A percentile compares a stretch with the other conserved stretches of the same genome.
These are phyloP conservation scores for Armadillidium nasatum DNA, from an alignment of 1,140 invertebrate genomes.

Conservation along the genomic window DNA sequence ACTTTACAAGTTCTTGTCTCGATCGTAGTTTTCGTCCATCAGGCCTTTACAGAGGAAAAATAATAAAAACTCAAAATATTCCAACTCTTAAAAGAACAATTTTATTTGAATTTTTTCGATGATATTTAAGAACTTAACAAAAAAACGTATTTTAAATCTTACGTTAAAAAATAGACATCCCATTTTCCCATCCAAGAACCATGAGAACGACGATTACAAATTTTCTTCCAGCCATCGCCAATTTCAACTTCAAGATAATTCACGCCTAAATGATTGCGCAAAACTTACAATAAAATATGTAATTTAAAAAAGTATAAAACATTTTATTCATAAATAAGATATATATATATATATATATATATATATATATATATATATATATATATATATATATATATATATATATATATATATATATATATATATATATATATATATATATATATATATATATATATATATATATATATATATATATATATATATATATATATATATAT, in stretches of 20 bases:
- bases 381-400: constrained; percentile 21
- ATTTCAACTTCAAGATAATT: constrained; percentile 14
- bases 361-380: constrained; percentile 16
- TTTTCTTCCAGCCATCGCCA: not conserved
- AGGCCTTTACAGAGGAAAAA: not conserved
- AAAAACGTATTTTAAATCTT: not conserved
- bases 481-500: constrained; percentile 13
- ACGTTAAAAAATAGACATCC: not conserved
- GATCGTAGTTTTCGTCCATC: constrained; percentile 18
- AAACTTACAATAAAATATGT: too few species aligned
- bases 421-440: constrained; percentile 19
- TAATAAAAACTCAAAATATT: too few species aligned
- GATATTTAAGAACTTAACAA: too few species aligned
- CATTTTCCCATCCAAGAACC: not conserved
- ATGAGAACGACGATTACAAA: not conserved
- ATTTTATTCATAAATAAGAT: too few species aligned
- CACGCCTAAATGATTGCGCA: too few species aligned
- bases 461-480: constrained; percentile 24
- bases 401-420: constrained; percentile 14
- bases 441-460: constrained; percentile 24
- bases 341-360: constrained; percentile 9
- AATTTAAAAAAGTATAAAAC: too few species aligned
- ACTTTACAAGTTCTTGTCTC: constrained; percentile 19
- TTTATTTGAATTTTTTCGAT: too few species aligned
- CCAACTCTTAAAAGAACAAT: too few species aligned